phyloP scores from a whole-genome alignment of 2,113 vertebrate species.

The Channa argus region DNA sequence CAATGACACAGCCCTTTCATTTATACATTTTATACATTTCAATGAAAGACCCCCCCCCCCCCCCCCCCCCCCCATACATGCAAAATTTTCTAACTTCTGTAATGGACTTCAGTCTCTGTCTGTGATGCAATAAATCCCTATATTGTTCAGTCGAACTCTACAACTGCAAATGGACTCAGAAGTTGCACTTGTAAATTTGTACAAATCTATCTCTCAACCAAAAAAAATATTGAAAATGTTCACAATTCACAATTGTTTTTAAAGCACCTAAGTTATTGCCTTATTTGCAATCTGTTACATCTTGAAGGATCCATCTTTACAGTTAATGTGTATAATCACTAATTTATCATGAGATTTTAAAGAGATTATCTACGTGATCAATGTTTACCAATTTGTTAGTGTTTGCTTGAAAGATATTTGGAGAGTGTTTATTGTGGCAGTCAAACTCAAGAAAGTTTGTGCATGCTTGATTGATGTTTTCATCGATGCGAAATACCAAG shows the following conservation, averaged over 20 bases:
- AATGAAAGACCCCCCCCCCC: background rate
- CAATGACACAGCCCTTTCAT: background rate
- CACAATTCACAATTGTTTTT: conserved; percentile 48
- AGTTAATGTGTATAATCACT: conserved; percentile 17
- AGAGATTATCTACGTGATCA: background rate
- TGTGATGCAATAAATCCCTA: conserved; percentile 1
- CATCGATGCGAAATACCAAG: conserved; percentile 13
- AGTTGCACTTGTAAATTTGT: conserved; percentile 52
- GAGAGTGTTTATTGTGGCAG: background rate
- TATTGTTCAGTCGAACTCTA: conserved; percentile 16
- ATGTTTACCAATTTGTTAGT: background rate
- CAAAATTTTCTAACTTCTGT: conserved; percentile 4
- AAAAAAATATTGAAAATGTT: conserved; percentile 36
- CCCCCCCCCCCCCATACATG: background rate
- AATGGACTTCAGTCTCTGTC: conserved; percentile 11
- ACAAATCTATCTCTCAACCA: conserved; percentile 46
- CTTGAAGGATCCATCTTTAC: conserved; percentile 37
- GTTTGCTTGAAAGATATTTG: conserved; percentile 4
- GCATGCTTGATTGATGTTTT: conserved; percentile 23
- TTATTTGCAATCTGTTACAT: conserved; percentile 13
- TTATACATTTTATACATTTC: background rate
- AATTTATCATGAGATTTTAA: conserved; percentile 34
- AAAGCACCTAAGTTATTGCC: conserved; percentile 58
- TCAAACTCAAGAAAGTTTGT: background rate
- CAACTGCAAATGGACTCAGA: conserved; percentile 15